phyloP scores from a whole-genome alignment of 2,888 invertebrate species.

The Buathra laborator region DNA sequence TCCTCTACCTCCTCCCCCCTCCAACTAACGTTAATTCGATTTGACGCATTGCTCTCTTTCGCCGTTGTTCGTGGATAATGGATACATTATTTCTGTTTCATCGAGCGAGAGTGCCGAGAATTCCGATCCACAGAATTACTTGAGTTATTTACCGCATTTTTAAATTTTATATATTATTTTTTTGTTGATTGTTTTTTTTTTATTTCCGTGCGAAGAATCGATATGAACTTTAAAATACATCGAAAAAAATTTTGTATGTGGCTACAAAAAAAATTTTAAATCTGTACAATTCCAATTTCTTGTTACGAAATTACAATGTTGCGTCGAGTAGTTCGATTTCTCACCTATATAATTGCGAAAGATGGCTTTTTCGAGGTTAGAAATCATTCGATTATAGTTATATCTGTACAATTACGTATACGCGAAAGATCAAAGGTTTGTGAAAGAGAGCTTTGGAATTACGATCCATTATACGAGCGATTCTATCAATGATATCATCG shows the following conservation, averaged over 20 bases:
- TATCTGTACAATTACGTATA: conserved; percentile 30
- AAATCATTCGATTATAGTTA: conserved; percentile 39
- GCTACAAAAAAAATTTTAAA: not conserved
- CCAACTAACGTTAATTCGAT: conserved; percentile 80
- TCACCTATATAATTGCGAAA: conserved; percentile 36
- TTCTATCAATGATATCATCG: conserved; percentile 61
- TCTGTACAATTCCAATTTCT: not conserved
- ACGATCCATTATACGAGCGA: conserved; percentile 52
- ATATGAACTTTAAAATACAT: no score
- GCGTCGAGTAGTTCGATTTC: not conserved
- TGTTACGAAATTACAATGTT: not conserved
- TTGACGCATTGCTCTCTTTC: conserved; percentile 77
- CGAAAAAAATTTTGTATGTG: not conserved
- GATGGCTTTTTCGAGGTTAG: conserved; percentile 51
- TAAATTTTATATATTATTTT: not conserved
- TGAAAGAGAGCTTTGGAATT: conserved; percentile 43
- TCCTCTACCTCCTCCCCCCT: conserved; percentile 70
- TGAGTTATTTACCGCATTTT: not conserved
- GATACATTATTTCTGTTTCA: conserved; percentile 6
- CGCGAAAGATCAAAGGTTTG: conserved; percentile 44
- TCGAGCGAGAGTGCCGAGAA: conserved; percentile 13
- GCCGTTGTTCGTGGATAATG: conserved; percentile 33
- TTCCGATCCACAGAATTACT: not conserved
- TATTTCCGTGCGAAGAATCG: no score
- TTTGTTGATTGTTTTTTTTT: not conserved